Conservation (phyloP, 64 coral and sea anemone genomes). For the Acropora tenuis region DNA sequence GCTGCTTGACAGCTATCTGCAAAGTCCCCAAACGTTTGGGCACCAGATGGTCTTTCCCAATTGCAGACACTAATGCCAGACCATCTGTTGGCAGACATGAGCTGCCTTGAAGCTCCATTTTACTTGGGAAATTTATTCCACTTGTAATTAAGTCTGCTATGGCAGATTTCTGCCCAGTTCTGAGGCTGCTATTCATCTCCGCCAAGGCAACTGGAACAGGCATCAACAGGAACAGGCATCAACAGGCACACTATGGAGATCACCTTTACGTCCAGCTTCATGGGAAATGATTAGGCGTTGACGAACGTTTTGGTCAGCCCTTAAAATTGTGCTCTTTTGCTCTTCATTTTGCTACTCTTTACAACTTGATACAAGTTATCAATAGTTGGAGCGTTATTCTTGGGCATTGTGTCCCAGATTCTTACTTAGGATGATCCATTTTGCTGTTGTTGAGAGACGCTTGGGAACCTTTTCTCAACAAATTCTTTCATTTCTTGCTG, state of each 20-base stretch:
- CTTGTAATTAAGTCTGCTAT: slow-evolving; percentile 67
- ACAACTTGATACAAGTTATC: slow-evolving; percentile 69
- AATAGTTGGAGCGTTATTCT: slow-evolving; percentile 54
- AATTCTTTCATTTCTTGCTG: slow-evolving; percentile 21
- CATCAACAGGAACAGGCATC: slow-evolving; percentile 75
- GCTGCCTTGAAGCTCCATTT: slow-evolving; percentile 52
- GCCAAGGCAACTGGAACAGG: slow-evolving; percentile 63
- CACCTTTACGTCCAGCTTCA: slow-evolving; percentile 65
- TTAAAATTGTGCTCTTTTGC: slow-evolving; percentile 26
- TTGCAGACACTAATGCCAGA: slow-evolving; percentile 68
- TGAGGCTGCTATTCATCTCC: slow-evolving; percentile 75
- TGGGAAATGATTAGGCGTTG: slow-evolving; percentile 74
- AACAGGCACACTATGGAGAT: slow-evolving; percentile 64
- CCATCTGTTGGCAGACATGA: slow-evolving; percentile 71
- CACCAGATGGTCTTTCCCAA: slow-evolving; percentile 37
- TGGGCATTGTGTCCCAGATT: slow-evolving; percentile 26
- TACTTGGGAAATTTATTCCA: slow-evolving; percentile 62
- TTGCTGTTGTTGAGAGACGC: background rate
- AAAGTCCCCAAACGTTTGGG: slow-evolving; percentile 67
- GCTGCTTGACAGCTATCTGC: slow-evolving; percentile 35
- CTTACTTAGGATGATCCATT: background rate
- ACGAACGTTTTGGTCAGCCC: slow-evolving; percentile 61
- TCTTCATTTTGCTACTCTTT: slow-evolving; percentile 48
- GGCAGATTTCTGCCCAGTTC: slow-evolving; percentile 74
- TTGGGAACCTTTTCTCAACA: slow-evolving; percentile 4